Evolutionary conservation across 2,113 vertebrate genomes (phyloP).

Genomic region (Macroglossus sobrinus): DNA sequence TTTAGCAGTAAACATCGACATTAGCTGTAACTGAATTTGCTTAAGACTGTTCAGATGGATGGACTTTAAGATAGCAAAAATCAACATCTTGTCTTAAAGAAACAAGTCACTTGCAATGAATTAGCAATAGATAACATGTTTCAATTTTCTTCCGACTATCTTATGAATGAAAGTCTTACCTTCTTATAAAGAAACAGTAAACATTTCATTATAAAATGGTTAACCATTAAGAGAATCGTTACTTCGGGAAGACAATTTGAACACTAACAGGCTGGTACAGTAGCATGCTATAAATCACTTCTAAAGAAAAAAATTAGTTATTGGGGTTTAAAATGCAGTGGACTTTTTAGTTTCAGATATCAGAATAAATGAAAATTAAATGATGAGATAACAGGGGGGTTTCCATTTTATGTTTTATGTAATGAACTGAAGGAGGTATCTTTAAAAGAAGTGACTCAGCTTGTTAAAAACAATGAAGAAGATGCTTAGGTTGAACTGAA

Average conservation of each 20-base stretch:
- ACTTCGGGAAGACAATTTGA: background rate
- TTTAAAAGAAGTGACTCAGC: background rate
- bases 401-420: background rate
- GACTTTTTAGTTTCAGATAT: background rate
- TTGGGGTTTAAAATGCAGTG: background rate
- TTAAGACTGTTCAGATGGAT: background rate
- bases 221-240: background rate
- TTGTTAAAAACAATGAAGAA: background rate
- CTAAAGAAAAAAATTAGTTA: background rate
- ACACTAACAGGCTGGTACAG: background rate
- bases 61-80: background rate
- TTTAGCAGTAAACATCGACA: slow-evolving; percentile 46
- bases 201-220: background rate
- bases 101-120: background rate
- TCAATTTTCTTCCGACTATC: background rate
- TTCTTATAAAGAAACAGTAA: background rate
- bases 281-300: background rate
- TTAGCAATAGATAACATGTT: background rate
- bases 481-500: background rate
- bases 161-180: background rate
- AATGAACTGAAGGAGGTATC: background rate
- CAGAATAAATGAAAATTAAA: background rate
- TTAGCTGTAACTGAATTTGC: background rate
- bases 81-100: background rate
- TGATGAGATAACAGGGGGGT: background rate